Evolutionary conservation across 2,113 vertebrate species (phyloP), one percentile per base, ranked within the genome.

Genomic region (Poeciliopsis turrubarensis): DNA sequence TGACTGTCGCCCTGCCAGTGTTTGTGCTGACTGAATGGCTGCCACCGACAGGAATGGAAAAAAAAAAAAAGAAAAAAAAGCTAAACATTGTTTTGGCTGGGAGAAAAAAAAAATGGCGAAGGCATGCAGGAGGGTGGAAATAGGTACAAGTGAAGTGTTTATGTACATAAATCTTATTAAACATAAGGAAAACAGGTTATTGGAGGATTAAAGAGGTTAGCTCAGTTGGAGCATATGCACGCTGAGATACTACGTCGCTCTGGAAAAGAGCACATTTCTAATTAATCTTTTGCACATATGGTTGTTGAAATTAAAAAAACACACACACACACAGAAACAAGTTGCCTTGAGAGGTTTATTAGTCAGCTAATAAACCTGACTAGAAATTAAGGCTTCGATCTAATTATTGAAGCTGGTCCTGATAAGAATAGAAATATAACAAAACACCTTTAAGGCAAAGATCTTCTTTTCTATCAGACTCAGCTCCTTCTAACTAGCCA

Each of bases 1-100:
- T 30, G 79, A 86, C 77, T 86, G 82, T 89, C 79, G 47, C 72
- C 19, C 22, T 70, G 90, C 87, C 87, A 90, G 66, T 67, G 75
- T 92, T 81, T 87, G 84, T 76, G 83, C 83, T 80, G 85, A 85
- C 71, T 91, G 80, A 91, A 87, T 57, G 34, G 65, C 73, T 84
- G 83, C 88, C 88, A 89, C 78, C 72, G 63, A 65, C 69, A 51
- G 69, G 75, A 67, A 63, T 72, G 65, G 3, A 57, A 54, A 54
- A 51, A 54, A 25, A 39, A 12, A 70, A 22, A 25, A 54, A 25
- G 9, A 54, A 25, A 57, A 25, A 25, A 79, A 83, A 81, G 78
- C 73, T 57, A 79, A 77, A 89, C 78, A 25, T 68, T 83, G 81
- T 85, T 83, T 85, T 87, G 87, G 81, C 62, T 61, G n/a, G 30